phyloP scores from a whole-genome alignment of 2,797 vertebrate genomes.

The Pangasius mekongensis region DNA sequence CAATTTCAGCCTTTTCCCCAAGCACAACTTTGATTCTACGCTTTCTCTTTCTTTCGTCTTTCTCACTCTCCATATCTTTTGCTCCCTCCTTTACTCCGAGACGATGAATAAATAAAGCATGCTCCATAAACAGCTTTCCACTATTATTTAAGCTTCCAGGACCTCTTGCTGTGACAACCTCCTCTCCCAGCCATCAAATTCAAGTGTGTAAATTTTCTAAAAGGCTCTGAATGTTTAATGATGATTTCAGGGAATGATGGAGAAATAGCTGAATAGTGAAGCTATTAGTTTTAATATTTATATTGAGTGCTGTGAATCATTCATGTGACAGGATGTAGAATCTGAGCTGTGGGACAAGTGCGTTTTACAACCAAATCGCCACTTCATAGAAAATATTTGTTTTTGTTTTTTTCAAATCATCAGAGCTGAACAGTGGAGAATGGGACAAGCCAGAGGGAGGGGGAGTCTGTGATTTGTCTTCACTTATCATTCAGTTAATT shows the following conservation, averaged over 20 bases:
- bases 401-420: slow-evolving; percentile 19
- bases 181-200: slow-evolving; percentile 91
- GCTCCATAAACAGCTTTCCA: slow-evolving; percentile 98
- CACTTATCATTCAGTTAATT: slow-evolving; percentile 19
- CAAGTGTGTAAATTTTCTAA: slow-evolving; percentile 99
- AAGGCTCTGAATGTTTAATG: slow-evolving; percentile 99
- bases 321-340: slow-evolving; percentile 99
- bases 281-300: slow-evolving; percentile 99
- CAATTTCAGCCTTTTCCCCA: slow-evolving; percentile 84
- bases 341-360: slow-evolving; percentile 94
- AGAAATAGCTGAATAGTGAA: slow-evolving; percentile 98
- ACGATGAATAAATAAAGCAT: slow-evolving; percentile 99
- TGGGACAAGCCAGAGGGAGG: slow-evolving; percentile 3
- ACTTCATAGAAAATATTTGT: slow-evolving; percentile 85
- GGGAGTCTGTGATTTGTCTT: not conserved
- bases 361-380: slow-evolving; percentile 84
- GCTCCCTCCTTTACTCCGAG: slow-evolving; percentile 78
- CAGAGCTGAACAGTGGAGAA: slow-evolving; percentile 64
- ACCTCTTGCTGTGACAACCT: slow-evolving; percentile 86
- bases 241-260: slow-evolving; percentile 98
- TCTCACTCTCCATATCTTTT: slow-evolving; percentile 47
- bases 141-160: slow-evolving; percentile 94
- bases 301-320: slow-evolving; percentile 99
- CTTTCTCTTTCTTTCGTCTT: slow-evolving; percentile 47
- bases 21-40: slow-evolving; percentile 86